Evolutionary conservation across 92 coral and sea anemone species (phyloP), one percentile per base, ranked within the genome.

Genomic region (Desmophyllum pertusum): DNA sequence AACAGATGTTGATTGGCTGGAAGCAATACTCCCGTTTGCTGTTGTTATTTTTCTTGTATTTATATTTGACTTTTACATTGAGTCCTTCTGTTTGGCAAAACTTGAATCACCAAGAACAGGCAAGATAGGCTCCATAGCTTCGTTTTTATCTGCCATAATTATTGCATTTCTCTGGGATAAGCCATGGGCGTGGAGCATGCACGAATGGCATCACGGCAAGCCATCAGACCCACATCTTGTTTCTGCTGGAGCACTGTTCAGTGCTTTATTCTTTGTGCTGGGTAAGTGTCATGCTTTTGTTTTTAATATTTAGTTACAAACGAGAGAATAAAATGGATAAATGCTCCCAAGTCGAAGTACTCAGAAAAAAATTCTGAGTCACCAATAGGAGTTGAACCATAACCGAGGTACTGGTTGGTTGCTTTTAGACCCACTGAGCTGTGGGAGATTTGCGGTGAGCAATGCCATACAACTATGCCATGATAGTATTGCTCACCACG

Each of bases 131-230:
- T 95, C 99, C 11, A 85, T 70, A 30, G 95, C 98, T 7, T 97
- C 99, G 30, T 97, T 97, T 83, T 63, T 94, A 27, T 91, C 88
- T 3, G 99, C 97, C 10, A 81, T 97, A 57, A 81, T 91, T 52
- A 79, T 94, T 62, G 98, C 97, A 15, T 18, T 91, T 62, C 80
- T 97, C 35, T 97, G 99, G 99, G 96, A 97, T 70, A 92, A 93
- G 74, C 98, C 98, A 0, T 94, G 98, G 98, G 98, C 93, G 14
- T 94, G 93, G 93, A 77, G 92, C 76, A 90, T 94, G 88, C 98
- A 94, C 36, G 95, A 94, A 63, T 94, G 98, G 98, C 98, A 94
- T 76, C 98, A 94, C 59, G 98, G 97, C 72, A 91, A 92, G 36
- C 89, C 93, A 10, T 90, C 88, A 18, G 99, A 92, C 30, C 90